Evolutionary conservation across 2,888 invertebrate genomes (phyloP), one percentile per base, ranked within the genome.

Genomic region (Agrilus cyanescens): DNA sequence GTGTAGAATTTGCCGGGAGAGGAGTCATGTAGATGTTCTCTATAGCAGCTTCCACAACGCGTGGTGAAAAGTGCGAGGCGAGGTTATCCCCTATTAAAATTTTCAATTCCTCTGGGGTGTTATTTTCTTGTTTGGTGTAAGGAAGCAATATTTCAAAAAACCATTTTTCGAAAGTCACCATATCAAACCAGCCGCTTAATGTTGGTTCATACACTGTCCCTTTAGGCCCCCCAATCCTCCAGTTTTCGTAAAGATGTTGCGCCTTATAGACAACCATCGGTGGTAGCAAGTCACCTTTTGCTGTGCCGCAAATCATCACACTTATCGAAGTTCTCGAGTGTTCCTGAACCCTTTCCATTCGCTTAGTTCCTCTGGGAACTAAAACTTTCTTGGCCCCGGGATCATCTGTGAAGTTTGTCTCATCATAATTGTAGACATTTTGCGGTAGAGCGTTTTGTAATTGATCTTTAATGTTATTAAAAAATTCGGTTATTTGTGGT

Each of bases 381-480:
- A 60, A 45, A 14, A 54, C 48, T 38, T 51, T 56, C 40, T 50
- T 48, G 29, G 47, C 45, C 1, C 57, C 61, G 15, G 58, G 58
- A 37, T 65, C 57, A 44, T 60, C 61, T 6, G 50, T 43, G 4
- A 63, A 44, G 37, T 59, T 59, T 1, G 57, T 59, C 43, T 61
- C 58, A 43, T 63, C 59, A 50, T 60, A 63, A 41, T 64, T 63
- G 31, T 44, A 45, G n/a, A 43, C n/a, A 16, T 12, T 12, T 29
- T 12, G 29, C 5, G 41, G n/a, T 31, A 15, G 12, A 20, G 40
- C 16, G 25, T 12, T 36, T 12, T 13, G 14, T 31, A 42, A 25
- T 32, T n/a, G 38, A 2, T 31, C 13, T 30, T n/a, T 16, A 30
- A 38, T 14, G 15, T 43, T 43, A 30, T 13, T 15, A 32, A 41